Conservation (phyloP, 2,113 vertebrate genomes). For the Carlito syrichta region DNA sequence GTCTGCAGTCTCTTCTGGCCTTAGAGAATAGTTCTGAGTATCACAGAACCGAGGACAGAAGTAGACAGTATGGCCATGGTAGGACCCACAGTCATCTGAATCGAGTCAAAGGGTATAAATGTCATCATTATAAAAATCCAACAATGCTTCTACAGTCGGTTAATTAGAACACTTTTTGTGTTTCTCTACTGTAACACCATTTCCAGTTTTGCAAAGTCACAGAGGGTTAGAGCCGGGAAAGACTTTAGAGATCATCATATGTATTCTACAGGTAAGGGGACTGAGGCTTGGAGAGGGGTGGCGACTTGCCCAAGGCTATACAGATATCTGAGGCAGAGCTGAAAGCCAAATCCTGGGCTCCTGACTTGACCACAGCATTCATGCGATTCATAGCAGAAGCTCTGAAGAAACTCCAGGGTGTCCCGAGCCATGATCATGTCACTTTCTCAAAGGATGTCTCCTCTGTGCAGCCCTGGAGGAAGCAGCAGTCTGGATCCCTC, state of each 20-base stretch:
- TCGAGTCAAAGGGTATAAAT: not conserved
- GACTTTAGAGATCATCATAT: not conserved
- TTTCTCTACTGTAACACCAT: not conserved
- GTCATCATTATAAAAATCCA: not conserved
- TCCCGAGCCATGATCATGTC: not conserved
- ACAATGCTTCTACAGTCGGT: not conserved
- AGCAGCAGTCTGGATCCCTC: not conserved
- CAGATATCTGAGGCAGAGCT: not conserved
- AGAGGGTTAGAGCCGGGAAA: not conserved
- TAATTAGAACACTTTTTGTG: not conserved
- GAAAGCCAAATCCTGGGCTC: not conserved
- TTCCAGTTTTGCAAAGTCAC: not conserved
- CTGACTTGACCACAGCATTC: not conserved
- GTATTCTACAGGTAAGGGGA: not conserved
- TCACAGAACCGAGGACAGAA: not conserved
- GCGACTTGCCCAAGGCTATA: not conserved
- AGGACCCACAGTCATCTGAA: not conserved
- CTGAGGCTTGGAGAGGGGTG: not conserved
- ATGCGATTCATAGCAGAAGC: fast-evolving
- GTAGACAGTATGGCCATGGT: not conserved
- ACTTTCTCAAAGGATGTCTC: not conserved
- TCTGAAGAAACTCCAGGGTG: not conserved
- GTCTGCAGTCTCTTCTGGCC: not conserved
- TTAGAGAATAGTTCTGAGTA: not conserved
- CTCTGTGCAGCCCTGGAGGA: not conserved